Base-by-base conservation (phyloP, 2,888 invertebrate species). In the Tetragnatha montana region DNA sequence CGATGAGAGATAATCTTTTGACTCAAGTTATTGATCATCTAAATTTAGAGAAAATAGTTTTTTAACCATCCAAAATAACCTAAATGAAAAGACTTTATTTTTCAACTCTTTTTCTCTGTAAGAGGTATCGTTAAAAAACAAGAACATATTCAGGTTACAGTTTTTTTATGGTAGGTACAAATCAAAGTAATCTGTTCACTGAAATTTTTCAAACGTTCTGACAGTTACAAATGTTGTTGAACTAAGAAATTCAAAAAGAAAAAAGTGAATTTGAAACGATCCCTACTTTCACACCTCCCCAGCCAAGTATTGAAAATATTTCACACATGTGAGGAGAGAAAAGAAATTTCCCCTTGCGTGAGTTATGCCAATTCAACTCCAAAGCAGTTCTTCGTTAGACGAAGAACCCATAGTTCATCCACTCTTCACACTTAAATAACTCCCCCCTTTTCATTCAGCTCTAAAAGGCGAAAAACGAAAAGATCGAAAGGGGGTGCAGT, bases 401-500 rank as follows among this genome's bases (percentile, higher is more conserved):
- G 78, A 22, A 60, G 47, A 71, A 60, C 51, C 69, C 88, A 83
- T 83, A 82, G 76, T 71, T 88, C 88, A 82, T 60, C 83, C 82
- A 83, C 51, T 88, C 79, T 88, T 88, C 88, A 88, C 82, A 88
- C 88, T 83, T 79, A 79, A 78, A 78, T 88, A 50, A 73, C 88
- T 88, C 69, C 81, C 81, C 74, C 69, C 17, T 35, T 75, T 50
- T 82, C 60, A 35, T 70, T 78, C 73, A 71, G 14, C 71, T 35
- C 79, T 47, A 70, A 79, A 79, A 51, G 78, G 70, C 60, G 50
- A 51, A 75, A 83, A 83, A 83, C n/a, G 71, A 69, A 79, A 86
- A 79, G 79, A 73, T 71, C 51, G 51, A 73, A 79, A 76, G 71
- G 35, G 60, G 78, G 79, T 71, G 60, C 71, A 51, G 47, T 60